Base-by-base conservation (phyloP, 2,797 vertebrate genomes). In the Gymnodraco acuticeps region DNA sequence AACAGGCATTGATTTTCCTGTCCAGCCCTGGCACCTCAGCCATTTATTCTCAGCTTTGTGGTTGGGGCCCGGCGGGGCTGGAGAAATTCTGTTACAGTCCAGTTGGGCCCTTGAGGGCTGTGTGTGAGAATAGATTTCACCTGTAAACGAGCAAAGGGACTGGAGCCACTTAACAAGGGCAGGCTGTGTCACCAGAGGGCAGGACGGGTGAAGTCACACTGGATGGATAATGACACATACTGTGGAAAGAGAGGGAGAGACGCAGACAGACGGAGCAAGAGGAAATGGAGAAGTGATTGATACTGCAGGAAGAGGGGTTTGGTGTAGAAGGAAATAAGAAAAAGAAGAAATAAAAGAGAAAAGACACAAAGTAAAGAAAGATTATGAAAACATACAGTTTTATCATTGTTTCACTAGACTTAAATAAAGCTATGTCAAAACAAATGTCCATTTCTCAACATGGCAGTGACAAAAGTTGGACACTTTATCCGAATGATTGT, bases 1-100 rank as follows among this genome's bases (percentile, higher is more conserved):
- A 98, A 97, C 97, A 98, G 96, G 96, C 97, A 99, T 99, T 99
- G 98, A 99, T 99, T 99, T 99, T 99, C 97, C 97, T 99, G 98
- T 99, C 98, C 93, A 95, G 96, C 94, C 91, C 95, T 96, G 96
- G 97, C 96, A 98, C 97, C 96, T 97, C 95, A 94, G 95, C 97
- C 97, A 99, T 99, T 99, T 97, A 99, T 99, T 98, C 97, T 99
- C 96, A 94, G 97, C 97, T 97, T 97, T 98, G 97, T 96, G 97
- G 98, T 97, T 94, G 95, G 95, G 85, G 87, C 97, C 97, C 97
- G 95, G 96, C 94, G 96, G 97, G 97, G 96, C 96, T 82, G 74
- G 94, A 98, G 97, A 98, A 99, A 98, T 98, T 99, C 97, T 98
- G 97, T 99, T 98, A 99, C 97, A 98, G 97, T 97, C 96, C 96